These are phyloP conservation scores for Drosophila prostipennis DNA, from an alignment of 2,888 invertebrate genomes.

Conservation along the genomic window DNA sequence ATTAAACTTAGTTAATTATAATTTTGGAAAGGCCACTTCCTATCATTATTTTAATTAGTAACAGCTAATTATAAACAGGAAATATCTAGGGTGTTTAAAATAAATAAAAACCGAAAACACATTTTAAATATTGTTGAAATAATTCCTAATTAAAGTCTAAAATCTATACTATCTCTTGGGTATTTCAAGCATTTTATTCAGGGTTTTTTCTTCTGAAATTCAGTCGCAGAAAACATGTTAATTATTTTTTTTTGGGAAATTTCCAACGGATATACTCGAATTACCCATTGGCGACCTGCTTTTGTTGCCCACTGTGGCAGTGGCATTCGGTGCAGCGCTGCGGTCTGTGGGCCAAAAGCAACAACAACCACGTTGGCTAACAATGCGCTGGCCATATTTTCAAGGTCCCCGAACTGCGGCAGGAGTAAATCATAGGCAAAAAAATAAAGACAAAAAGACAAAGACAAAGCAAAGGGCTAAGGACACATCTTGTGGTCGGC, in stretches of 20 bases:
- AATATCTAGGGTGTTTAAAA: background rate
- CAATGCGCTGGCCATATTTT: slow-evolving; percentile 71
- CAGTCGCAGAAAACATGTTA: background rate
- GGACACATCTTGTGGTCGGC: slow-evolving; percentile 53
- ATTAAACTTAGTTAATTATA: background rate
- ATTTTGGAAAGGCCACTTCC: background rate
- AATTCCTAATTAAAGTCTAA: background rate
- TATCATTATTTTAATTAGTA: background rate
- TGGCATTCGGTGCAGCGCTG: slow-evolving; percentile 46
- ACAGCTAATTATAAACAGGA: background rate
- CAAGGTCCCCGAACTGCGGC: slow-evolving; percentile 70
- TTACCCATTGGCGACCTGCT: slow-evolving; percentile 19
- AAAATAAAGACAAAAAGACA: too few relatives aligned
- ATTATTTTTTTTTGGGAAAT: background rate
- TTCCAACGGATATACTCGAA: slow-evolving; percentile 6
- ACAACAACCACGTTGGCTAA: slow-evolving; percentile 27
- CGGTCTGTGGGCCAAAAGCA: slow-evolving; percentile 38
- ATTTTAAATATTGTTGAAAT: too few relatives aligned
- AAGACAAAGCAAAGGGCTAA: slow-evolving; percentile 20
- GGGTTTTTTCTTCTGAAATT: background rate
- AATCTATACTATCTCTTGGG: background rate
- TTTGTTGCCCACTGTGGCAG: slow-evolving; percentile 41
- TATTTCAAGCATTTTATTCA: background rate
- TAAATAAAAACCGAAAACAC: too few relatives aligned
- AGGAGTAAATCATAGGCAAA: slow-evolving; percentile 64